These are phyloP conservation scores for Eupithecia exiguata DNA, from an alignment of 2,888 invertebrate species.

Conservation along the genomic window DNA sequence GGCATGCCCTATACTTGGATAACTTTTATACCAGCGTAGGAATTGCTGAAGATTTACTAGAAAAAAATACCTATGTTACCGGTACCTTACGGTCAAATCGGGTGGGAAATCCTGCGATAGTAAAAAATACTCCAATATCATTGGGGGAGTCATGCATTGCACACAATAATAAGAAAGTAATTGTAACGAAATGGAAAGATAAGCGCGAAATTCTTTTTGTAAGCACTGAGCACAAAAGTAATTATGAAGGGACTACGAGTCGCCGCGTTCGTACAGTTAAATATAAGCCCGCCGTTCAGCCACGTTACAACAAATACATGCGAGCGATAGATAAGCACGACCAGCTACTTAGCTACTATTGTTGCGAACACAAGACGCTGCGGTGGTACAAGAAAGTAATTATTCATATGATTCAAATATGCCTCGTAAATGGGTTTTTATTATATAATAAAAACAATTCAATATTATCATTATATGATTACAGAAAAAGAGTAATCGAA, in stretches of 20 bases:
- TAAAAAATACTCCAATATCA: too few relatives aligned
- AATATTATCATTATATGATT: slow-evolving; percentile 9
- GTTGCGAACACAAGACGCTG: slow-evolving; percentile 19
- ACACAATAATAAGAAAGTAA: slow-evolving; percentile 23
- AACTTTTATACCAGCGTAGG: slow-evolving; percentile 38
- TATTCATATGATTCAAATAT: too few relatives aligned
- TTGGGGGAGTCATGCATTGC: too few relatives aligned
- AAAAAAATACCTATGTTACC: slow-evolving; percentile 28
- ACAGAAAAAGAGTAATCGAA: slow-evolving; percentile 25
- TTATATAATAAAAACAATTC: slow-evolving; percentile 11
- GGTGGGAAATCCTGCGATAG: too few relatives aligned
- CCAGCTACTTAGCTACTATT: slow-evolving; percentile 23
- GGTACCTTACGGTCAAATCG: slow-evolving; percentile 34
- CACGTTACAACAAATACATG: slow-evolving; percentile 34
- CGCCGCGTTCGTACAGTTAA: slow-evolving; percentile 20
- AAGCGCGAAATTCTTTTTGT: slow-evolving; percentile 23
- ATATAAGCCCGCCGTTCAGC: too few relatives aligned
- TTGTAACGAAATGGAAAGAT: slow-evolving; percentile 18
- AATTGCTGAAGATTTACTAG: slow-evolving; percentile 36
- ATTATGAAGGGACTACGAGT: too few relatives aligned
- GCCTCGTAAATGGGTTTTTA: slow-evolving; percentile 15
- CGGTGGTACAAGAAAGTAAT: slow-evolving; percentile 28
- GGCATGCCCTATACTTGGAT: too few relatives aligned
- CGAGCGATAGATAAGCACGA: slow-evolving; percentile 24
- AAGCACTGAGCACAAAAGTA: slow-evolving; percentile 23